Percentiles rank a stretch among this genome's conserved stretches.
Evolutionary conservation across 2,113 vertebrate genomes (phyloP).

Genomic region (Prionailurus bengalensis): DNA sequence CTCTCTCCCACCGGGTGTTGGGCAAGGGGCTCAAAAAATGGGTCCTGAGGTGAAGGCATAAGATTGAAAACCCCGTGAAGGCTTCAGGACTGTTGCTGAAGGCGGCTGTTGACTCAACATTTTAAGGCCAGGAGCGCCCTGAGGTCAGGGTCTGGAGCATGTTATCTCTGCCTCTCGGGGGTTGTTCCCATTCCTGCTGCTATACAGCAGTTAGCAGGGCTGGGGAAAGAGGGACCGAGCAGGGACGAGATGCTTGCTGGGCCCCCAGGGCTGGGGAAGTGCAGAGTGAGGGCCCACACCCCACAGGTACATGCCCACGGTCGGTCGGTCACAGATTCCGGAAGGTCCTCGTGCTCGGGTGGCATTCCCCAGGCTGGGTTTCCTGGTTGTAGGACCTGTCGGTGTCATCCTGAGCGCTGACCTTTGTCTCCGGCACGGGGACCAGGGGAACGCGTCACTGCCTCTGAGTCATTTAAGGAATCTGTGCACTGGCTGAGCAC

Average conservation of each 20-base stretch:
- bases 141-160: background rate
- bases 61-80: accelerated
- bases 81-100: background rate
- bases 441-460: background rate
- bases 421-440: background rate
- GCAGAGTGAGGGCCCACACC: background rate
- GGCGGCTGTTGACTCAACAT: no score
- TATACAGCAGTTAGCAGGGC: no score
- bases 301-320: accelerated
- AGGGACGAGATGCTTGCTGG: accelerated
- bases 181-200: background rate
- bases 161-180: background rate
- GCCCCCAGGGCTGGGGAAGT: accelerated
- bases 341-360: accelerated
- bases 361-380: background rate
- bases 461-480: background rate
- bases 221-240: accelerated
- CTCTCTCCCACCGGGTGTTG: accelerated
- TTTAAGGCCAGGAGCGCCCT: accelerated
- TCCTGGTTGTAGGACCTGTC: background rate
- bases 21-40: background rate
- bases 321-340: accelerated
- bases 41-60: background rate
- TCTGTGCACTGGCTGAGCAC: background rate
- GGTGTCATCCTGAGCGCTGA: background rate